Conservation (phyloP, 2,797 vertebrate species). For the Molossus molossus region DNA sequence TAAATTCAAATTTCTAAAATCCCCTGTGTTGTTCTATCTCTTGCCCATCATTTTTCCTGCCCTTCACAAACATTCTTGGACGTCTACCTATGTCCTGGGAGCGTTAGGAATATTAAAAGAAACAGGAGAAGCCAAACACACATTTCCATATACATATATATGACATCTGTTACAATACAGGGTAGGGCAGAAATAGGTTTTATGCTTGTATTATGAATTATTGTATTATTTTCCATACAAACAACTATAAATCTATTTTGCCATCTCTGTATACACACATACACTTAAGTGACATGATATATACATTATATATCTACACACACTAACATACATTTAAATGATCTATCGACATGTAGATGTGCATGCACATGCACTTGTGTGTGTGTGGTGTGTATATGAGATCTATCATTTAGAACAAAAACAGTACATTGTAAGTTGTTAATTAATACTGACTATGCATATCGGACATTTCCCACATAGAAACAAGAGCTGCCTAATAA, state of each 20-base stretch:
- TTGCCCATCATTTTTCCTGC: background rate
- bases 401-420: background rate
- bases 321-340: background rate
- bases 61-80: background rate
- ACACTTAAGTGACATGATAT: background rate
- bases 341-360: background rate
- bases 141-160: background rate
- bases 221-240: background rate
- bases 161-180: background rate
- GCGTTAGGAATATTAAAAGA: background rate
- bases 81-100: background rate
- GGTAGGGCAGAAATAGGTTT: background rate
- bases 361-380: background rate
- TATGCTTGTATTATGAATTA: background rate
- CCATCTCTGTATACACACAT: background rate
- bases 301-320: background rate
- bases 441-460: background rate
- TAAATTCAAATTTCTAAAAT: conserved; percentile 23
- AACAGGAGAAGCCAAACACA: background rate
- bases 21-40: background rate
- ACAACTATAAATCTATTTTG: background rate
- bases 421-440: background rate
- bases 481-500: background rate
- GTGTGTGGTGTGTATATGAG: background rate
- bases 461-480: background rate